Percentiles rank a stretch among this genome's conserved stretches.
Conservation (phyloP, 2,797 vertebrate species). For the Oceanodroma leucorhoa region DNA sequence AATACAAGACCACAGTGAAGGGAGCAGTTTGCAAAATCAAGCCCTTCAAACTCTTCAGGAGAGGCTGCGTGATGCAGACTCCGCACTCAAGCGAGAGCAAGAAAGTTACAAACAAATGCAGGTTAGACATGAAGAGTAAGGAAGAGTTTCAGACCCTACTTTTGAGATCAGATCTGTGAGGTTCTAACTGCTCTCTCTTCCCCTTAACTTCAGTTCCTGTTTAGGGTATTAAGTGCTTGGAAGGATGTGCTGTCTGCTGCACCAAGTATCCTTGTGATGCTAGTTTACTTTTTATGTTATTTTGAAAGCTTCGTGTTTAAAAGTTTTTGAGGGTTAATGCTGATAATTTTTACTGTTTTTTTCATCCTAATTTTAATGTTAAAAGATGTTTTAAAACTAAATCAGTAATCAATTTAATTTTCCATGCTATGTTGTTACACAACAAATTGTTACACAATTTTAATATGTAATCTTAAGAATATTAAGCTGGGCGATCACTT, state of each 20-base stretch:
- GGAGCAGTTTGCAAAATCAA: conserved; percentile 90
- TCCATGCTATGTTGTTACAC: background rate
- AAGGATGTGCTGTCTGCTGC: background rate
- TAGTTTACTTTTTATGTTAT: background rate
- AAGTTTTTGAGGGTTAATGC: background rate
- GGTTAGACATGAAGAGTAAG: conserved; percentile 73
- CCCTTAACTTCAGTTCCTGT: background rate
- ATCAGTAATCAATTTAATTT: background rate
- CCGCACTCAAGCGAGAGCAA: conserved; percentile 85
- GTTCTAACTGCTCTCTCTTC: background rate
- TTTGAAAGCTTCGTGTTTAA: background rate
- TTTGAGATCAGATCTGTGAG: background rate
- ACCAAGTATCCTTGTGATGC: background rate
- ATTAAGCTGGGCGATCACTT: background rate
- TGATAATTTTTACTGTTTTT: background rate
- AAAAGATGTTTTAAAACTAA: background rate
- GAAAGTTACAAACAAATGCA: conserved; percentile 93
- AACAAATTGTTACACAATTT: background rate
- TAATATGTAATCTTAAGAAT: background rate
- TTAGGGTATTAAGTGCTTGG: background rate
- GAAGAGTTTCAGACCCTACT: background rate
- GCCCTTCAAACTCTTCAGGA: conserved; percentile 91
- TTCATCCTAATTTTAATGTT: background rate
- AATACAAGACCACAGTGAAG: conserved; percentile 90
- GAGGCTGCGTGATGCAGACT: conserved; percentile 86